Base-by-base conservation (phyloP, 2,888 invertebrate species). In the Caenorhabditis sp. region DNA sequence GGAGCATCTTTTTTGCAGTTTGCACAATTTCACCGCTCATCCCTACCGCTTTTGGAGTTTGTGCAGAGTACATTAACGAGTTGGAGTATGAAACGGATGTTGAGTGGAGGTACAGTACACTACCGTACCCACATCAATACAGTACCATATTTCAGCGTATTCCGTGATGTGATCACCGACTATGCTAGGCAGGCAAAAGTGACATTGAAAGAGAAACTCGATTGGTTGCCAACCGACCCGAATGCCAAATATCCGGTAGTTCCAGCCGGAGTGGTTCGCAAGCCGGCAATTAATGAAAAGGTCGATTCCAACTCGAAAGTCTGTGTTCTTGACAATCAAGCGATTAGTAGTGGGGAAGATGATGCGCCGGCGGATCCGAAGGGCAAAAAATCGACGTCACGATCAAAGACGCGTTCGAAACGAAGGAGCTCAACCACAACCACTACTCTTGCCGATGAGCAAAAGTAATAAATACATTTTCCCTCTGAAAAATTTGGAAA, bases 121-220 rank as follows among this genome's bases (percentile, higher is more conserved):
- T 17, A 3, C 17, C 12, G 12, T 21, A 3, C 21, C 53, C 21
- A 5, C 21, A 5, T 20, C 2, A 23, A 23, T 20, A 21, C 20
- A n/a, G 21, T 21, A 10, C n/a, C 10, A 10, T 21, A 21, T 53
- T 67, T 26, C 65, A 70, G 70, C 26, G 36, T 72, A 1, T 64
- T 72, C 26, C 72, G 72, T 14, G 72, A 72, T 31, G 49, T 61
- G 0, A 67, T 72, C 25, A 72, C 65, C 1, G 72, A 72, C 14
- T 68, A 68, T 27, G 72, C 67, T 4, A 52, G 72, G 20, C n/a
- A 52, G n/a, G 4, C 14, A 5, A 36, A 38, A 26, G 17, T 72
- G 56, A 72, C 72, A n/a, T 57, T 72, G 17, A 63, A 59, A 21
- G 72, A 72, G 26, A 49, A 21, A 12, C 59, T 72, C 21, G 72